Percentiles rank a stretch among this genome's conserved stretches.
Conservation (phyloP, 2,888 invertebrate genomes). For the Campoletis raptor region DNA sequence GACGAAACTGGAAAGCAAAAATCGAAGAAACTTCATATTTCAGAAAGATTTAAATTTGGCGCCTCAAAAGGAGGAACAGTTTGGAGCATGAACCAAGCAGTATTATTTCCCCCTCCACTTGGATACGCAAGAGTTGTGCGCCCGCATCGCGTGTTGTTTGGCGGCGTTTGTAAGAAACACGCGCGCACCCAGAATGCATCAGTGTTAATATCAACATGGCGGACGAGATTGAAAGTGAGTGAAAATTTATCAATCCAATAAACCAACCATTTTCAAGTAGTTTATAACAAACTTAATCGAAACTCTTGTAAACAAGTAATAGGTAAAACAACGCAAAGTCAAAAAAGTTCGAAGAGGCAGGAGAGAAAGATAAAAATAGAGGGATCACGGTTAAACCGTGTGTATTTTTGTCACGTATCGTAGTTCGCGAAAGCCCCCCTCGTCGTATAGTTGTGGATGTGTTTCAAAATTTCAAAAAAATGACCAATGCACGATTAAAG, state of each 20-base stretch:
- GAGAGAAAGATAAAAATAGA: not conserved
- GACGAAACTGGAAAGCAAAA: not conserved
- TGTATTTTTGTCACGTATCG: slow-evolving; percentile 11
- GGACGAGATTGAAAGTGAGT: slow-evolving; percentile 93
- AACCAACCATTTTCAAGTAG: slow-evolving; percentile 80
- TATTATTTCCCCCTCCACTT: not conserved
- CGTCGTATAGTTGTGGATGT: slow-evolving; percentile 75
- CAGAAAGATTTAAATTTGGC: slow-evolving; percentile 21
- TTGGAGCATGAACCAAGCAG: not conserved
- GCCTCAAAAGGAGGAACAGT: not conserved
- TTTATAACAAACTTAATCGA: slow-evolving; percentile 67
- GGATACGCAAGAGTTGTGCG: slow-evolving; percentile 48
- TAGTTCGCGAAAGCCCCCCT: slow-evolving; percentile 44
- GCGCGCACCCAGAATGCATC: slow-evolving; percentile 81
- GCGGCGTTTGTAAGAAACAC: slow-evolving; percentile 76
- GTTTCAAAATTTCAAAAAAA: slow-evolving; percentile 84
- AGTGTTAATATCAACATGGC: slow-evolving; percentile 90
- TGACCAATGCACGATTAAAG: slow-evolving; percentile 82
- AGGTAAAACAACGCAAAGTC: slow-evolving; percentile 18
- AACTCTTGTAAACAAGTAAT: slow-evolving; percentile 55
- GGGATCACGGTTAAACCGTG: slow-evolving; percentile 27
- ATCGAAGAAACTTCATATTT: not conserved
- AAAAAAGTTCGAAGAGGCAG: not conserved
- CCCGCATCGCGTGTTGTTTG: slow-evolving; percentile 60
- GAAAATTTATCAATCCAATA: slow-evolving; percentile 78